Conservation (phyloP, 2,797 vertebrate species). For the Nothura maculosa region DNA sequence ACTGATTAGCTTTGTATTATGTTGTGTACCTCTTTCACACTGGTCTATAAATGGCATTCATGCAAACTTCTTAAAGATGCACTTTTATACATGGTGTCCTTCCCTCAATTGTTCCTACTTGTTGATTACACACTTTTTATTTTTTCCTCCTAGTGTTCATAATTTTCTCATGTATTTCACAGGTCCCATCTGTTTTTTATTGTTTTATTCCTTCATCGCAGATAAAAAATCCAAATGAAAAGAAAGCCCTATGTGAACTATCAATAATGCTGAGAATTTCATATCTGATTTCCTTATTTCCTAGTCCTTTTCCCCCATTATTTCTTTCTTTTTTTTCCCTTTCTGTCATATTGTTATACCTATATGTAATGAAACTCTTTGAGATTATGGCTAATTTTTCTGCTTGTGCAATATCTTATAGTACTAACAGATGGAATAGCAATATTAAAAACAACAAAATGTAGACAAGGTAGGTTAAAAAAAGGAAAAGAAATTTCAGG, state of each 20-base stretch:
- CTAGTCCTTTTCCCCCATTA: neutral
- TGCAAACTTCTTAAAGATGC: neutral
- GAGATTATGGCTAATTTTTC: slow-evolving; percentile 6
- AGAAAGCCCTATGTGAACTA: neutral
- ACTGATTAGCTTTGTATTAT: neutral
- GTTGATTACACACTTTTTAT: neutral
- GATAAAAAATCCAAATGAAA: neutral
- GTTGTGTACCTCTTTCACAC: neutral
- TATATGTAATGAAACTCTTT: neutral
- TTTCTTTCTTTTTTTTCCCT: neutral
- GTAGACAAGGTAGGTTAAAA: neutral
- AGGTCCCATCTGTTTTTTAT: neutral
- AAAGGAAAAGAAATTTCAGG: neutral
- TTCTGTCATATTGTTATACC: neutral
- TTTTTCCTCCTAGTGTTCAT: neutral
- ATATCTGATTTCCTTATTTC: neutral
- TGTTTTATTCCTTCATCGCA: neutral
- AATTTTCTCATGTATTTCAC: neutral
- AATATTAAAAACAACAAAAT: neutral
- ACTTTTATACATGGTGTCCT: neutral
- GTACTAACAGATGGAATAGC: neutral
- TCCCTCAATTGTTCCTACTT: neutral
- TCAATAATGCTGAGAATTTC: neutral
- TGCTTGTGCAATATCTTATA: neutral
- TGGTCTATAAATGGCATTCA: neutral